Percentiles rank a stretch among this genome's conserved stretches.
Conservation (phyloP, 2,888 invertebrate species). For the Drosophila paranaensis region DNA sequence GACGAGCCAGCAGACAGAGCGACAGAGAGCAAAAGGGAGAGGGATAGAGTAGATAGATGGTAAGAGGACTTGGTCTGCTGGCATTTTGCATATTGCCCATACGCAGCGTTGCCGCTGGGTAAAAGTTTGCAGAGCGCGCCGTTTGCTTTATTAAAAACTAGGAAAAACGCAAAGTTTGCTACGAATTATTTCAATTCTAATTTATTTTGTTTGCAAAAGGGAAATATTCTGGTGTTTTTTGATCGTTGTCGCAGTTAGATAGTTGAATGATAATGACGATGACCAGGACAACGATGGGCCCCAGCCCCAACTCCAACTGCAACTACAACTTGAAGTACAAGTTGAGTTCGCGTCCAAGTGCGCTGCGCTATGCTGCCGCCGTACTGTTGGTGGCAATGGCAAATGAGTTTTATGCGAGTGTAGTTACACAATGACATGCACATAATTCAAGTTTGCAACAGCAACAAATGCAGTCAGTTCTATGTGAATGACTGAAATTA, state of each 20-base stretch:
- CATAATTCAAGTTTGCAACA: constrained; percentile 73
- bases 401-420: constrained; percentile 76
- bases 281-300: constrained; percentile 16
- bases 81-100: constrained; percentile 80
- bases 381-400: constrained; percentile 50
- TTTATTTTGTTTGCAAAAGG: constrained; percentile 76
- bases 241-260: constrained; percentile 78
- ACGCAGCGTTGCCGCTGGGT: constrained; percentile 73
- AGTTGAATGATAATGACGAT: constrained; percentile 73
- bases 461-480: constrained; percentile 68
- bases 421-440: constrained; percentile 77
- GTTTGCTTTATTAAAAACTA: constrained; percentile 79
- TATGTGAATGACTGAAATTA: constrained; percentile 74
- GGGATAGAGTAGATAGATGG: constrained; percentile 1
- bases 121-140: constrained; percentile 69
- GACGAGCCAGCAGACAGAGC: constrained; percentile 15
- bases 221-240: constrained; percentile 68
- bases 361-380: background rate
- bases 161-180: constrained; percentile 65
- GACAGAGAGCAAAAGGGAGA: background rate
- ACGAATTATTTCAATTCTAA: constrained; percentile 80
- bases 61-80: constrained; percentile 34
- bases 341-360: constrained; percentile 1
- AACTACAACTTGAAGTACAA: constrained; percentile 14
- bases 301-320: background rate